Conservation (phyloP, 2,113 vertebrate species). For the Channa argus region DNA sequence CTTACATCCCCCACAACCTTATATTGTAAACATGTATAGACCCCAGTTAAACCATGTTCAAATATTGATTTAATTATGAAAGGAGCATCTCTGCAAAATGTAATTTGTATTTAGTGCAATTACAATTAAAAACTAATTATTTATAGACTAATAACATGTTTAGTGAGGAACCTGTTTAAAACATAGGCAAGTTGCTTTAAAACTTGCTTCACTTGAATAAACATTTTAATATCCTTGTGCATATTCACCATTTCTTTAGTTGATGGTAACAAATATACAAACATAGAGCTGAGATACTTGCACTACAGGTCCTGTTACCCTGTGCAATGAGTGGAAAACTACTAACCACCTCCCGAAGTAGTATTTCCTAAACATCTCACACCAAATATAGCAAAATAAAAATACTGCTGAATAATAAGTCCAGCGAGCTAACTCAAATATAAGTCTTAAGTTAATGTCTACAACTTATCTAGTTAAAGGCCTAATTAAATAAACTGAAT, state of each 20-base stretch:
- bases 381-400: not conserved
- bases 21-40: not conserved
- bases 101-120: not conserved
- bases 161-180: too few species aligned
- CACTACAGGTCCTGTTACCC: slow-evolving; percentile 52
- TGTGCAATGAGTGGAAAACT: slow-evolving; percentile 56
- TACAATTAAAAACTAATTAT: not conserved
- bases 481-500: slow-evolving; percentile 26
- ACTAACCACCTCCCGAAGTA: slow-evolving; percentile 33
- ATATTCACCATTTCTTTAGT: not conserved
- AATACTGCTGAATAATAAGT: not conserved
- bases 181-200: not conserved
- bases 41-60: not conserved
- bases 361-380: not conserved
- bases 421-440: not conserved
- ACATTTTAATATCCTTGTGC: not conserved
- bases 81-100: not conserved
- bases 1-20: not conserved
- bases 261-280: not conserved
- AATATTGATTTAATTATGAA: slow-evolving; percentile 4
- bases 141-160: too few species aligned
- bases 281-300: slow-evolving; percentile 29
- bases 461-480: slow-evolving; percentile 13
- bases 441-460: not conserved
- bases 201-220: not conserved